Evolutionary conservation across 2,888 invertebrate genomes (phyloP), one percentile per base, ranked within the genome.

Genomic region (Stegana nigrithorax): DNA sequence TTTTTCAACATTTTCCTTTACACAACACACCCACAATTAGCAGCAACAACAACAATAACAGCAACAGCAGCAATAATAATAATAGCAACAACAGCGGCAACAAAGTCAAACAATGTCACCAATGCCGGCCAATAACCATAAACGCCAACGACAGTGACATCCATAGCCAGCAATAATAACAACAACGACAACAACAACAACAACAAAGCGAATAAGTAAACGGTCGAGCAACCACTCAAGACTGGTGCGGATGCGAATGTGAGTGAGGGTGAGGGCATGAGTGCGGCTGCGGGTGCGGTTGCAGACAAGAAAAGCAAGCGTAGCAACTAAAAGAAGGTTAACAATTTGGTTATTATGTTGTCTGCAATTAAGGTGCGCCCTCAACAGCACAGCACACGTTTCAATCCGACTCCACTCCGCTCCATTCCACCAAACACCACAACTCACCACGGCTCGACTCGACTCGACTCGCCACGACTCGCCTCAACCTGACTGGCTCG

Each of bases 51-150:
- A 25, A 23, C 47, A 47, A 23, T 26, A 45, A 21, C 45, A 45
- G 12, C 21, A 45, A 19, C 47, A 47, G 25, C 1, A 47, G 25
- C 25, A 47, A 47, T 27, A 53, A 32, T 21, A 32, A 53, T 19
- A 53, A 32, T n/a, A 53, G 32, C 4, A 26, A 36, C 12, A 55
- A 10, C n/a, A 50, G 26, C 1, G 14, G 26, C 7, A 53, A 32
- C 8, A 19, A 55, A 55, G 60, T 42, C 60, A 42, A 51, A 42
- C 51, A 70, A 65, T 72, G 62, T 67, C 75, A 74, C 71, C 73
- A 68, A 68, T 59, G 29, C 29, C 39, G 58, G 51, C 66, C 75
- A 64, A 72, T 72, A 72, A 73, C 73, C 71, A 65, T 73, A 73
- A 73, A 67, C 50, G 69, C 58, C 66, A 50, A 53, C 51, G 42